These are phyloP conservation scores for Acanthosepion lycidas DNA, from an alignment of 2,888 invertebrate genomes.

Conservation along the genomic window DNA sequence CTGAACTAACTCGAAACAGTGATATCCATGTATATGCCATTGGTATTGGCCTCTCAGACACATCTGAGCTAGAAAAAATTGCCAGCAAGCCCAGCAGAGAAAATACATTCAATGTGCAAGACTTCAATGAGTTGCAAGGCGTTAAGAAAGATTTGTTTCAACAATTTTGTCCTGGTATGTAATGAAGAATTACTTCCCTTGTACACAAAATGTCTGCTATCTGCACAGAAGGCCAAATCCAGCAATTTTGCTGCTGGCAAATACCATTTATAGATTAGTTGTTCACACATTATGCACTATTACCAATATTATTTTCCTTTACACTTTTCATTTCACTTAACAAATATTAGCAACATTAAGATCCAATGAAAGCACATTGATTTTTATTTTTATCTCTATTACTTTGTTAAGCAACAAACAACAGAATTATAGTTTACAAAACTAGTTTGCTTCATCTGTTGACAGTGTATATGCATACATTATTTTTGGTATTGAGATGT, in stretches of 20 bases:
- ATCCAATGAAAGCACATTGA: no score
- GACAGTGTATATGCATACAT: no score
- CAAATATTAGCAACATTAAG: no score
- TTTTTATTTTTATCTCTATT: no score
- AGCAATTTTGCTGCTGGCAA: not conserved
- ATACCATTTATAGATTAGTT: not conserved
- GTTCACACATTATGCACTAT: not conserved
- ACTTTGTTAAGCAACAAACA: no score
- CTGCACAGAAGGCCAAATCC: not conserved
- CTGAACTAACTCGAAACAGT: constrained; percentile 53
- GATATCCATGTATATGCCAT: constrained; percentile 58
- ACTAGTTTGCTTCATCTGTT: no score
- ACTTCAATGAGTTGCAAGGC: constrained; percentile 56
- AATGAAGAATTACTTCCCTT: not conserved
- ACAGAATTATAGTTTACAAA: no score
- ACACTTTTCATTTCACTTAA: no score
- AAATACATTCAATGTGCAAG: constrained; percentile 56
- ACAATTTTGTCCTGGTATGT: constrained; percentile 52
- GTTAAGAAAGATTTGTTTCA: constrained; percentile 52
- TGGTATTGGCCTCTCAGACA: constrained; percentile 59
- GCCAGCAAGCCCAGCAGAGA: constrained; percentile 56
- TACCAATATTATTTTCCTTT: not conserved
- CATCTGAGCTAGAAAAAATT: constrained; percentile 59
- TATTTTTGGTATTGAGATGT: no score
- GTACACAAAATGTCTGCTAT: not conserved